A percentile compares a stretch with the other conserved stretches of the same genome.
Evolutionary conservation across 2,113 vertebrate genomes (phyloP).

Genomic region (Alexandromys fortis): DNA sequence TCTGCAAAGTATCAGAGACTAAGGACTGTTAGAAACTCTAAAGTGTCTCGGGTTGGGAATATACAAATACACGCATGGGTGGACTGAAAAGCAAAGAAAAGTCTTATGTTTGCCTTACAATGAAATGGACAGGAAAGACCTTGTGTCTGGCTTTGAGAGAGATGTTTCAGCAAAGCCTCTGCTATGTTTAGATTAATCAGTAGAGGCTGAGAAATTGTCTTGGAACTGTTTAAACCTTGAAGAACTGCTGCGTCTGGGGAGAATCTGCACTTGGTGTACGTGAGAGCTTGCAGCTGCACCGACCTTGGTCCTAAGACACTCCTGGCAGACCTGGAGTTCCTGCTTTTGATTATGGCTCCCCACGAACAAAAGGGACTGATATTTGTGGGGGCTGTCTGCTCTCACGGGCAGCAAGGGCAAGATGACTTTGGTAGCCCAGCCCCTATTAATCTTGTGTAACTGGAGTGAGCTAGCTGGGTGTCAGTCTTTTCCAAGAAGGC

Average conservation of each 20-base stretch:
- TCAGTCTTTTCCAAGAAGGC: background rate
- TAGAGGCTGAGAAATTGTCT: background rate
- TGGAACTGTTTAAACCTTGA: background rate
- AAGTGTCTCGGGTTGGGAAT: slow-evolving; percentile 30
- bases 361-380: background rate
- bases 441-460: background rate
- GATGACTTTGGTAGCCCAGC: background rate
- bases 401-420: background rate
- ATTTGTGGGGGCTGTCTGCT: background rate
- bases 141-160: background rate
- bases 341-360: background rate
- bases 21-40: background rate
- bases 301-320: background rate
- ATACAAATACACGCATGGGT: background rate
- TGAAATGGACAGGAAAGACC: background rate
- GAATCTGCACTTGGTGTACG: background rate
- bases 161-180: background rate
- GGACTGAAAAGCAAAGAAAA: background rate
- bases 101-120: background rate
- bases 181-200: background rate
- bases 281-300: background rate
- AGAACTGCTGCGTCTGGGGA: background rate
- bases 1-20: slow-evolving; percentile 31
- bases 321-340: background rate
- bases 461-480: background rate